phyloP scores from a whole-genome alignment of 1,140 invertebrate species.

The Helicorthomorpha holstii region DNA sequence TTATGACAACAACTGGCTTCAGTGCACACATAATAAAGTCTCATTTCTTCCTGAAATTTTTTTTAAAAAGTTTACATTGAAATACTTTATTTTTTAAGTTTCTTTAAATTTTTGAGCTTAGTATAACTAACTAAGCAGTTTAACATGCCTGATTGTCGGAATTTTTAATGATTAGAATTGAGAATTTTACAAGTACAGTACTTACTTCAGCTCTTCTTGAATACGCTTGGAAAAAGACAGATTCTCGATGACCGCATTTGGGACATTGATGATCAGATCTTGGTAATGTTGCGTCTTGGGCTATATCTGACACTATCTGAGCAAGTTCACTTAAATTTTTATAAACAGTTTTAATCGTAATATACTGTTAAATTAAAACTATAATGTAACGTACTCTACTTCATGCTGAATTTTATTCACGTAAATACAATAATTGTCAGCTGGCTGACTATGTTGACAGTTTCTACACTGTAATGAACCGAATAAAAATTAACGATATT shows the following conservation, averaged over 20 bases:
- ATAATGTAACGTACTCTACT: conserved; percentile 82
- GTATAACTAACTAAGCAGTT: no score
- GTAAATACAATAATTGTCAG: conserved; percentile 97
- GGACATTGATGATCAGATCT: conserved; percentile 96
- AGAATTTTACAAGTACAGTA: no score
- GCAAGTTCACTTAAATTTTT: conserved; percentile 94
- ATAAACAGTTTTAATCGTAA: no score
- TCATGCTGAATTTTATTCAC: conserved; percentile 99
- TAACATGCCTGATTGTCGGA: no score
- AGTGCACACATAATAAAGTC: conserved; percentile 97
- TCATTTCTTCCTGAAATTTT: conserved; percentile 97
- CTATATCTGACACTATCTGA: conserved; percentile 93
- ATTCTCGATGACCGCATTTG: conserved; percentile 80
- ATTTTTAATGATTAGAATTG: no score
- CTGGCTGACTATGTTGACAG: conserved; percentile 89
- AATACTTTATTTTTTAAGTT: no score
- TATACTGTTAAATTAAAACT: no score
- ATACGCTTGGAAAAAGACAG: conserved; percentile 88
- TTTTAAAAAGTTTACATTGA: no score
- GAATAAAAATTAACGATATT: no score
- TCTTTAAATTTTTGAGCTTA: no score
- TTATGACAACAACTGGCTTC: conserved; percentile 80
- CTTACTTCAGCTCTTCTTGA: conserved; percentile 75
- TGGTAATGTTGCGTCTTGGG: conserved; percentile 93
- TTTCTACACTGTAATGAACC: conserved; percentile 82